Percentiles rank a stretch among this genome's conserved stretches.
Conservation (phyloP, 37 sponge, comb jelly and placozoan species). For the Haliclona indistincta region DNA sequence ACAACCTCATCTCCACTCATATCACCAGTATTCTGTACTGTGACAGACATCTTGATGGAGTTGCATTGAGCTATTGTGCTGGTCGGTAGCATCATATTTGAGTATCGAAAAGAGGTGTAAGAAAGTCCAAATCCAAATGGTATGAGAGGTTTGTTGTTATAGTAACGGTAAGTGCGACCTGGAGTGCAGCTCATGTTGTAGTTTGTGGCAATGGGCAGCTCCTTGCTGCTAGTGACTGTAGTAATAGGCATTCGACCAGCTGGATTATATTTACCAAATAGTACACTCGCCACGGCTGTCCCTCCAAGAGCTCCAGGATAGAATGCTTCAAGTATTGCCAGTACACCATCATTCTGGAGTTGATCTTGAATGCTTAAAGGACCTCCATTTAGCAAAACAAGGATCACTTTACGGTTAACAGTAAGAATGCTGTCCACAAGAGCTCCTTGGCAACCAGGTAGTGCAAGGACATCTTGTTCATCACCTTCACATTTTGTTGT, state of each 20-base stretch:
- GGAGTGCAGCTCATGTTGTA: constrained; percentile 48
- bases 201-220: constrained; percentile 16
- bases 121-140: constrained; percentile 62
- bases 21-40: constrained; percentile 39
- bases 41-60: constrained; percentile 21
- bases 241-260: constrained; percentile 62
- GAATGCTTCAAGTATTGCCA: constrained; percentile 65
- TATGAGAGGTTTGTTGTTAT: constrained; percentile 12
- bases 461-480: constrained; percentile 13
- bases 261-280: constrained; percentile 61
- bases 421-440: constrained; percentile 31
- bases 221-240: background rate
- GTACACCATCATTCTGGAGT: constrained; percentile 13
- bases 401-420: constrained; percentile 19
- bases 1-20: constrained; percentile 59
- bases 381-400: constrained; percentile 71
- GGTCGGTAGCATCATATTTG: constrained; percentile 10
- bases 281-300: constrained; percentile 59
- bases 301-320: constrained; percentile 74
- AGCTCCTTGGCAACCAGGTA: constrained; percentile 51
- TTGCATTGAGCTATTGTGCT: constrained; percentile 28
- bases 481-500: constrained; percentile 15
- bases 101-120: constrained; percentile 45
- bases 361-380: constrained; percentile 41
- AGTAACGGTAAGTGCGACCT: constrained; percentile 65